These are phyloP conservation scores for Orthosia gothica DNA, from an alignment of 2,888 invertebrate species.

Conservation along the genomic window DNA sequence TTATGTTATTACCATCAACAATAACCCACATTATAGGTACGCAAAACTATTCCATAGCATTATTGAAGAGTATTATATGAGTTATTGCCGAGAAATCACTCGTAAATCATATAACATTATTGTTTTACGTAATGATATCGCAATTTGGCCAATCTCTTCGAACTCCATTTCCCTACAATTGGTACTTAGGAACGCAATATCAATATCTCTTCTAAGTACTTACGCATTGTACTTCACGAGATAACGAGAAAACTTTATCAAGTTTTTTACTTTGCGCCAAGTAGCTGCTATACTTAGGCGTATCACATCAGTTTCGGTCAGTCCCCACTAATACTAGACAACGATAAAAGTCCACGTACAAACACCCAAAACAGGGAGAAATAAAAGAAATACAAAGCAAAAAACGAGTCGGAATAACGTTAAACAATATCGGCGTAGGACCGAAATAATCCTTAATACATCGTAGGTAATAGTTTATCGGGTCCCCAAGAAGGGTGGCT, in stretches of 20 bases:
- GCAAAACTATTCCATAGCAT: constrained; percentile 39
- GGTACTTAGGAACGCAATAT: constrained; percentile 67
- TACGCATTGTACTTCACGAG: constrained; percentile 61
- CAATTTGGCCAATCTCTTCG: constrained; percentile 40
- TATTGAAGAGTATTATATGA: constrained; percentile 8
- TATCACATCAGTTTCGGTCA: constrained; percentile 30
- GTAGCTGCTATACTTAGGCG: constrained; percentile 29
- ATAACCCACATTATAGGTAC: constrained; percentile 37
- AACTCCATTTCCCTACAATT: constrained; percentile 65
- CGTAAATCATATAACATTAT: constrained; percentile 38
- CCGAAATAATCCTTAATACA: constrained; percentile 81
- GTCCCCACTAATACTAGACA: constrained; percentile 37
- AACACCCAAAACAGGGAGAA: constrained; percentile 51
- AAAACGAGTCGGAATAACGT: constrained; percentile 72
- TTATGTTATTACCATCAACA: constrained; percentile 48
- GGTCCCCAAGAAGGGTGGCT: constrained; percentile 75
- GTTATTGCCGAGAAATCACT: constrained; percentile 28
- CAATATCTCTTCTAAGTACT: constrained; percentile 68
- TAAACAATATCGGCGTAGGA: constrained; percentile 76
- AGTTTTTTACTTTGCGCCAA: constrained; percentile 58
- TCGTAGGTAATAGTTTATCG: constrained; percentile 82
- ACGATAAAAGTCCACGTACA: constrained; percentile 46
- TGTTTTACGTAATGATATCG: constrained; percentile 52
- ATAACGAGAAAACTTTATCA: constrained; percentile 70
- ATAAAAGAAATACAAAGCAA: constrained; percentile 70